Evolutionary conservation across 2,113 vertebrate species (phyloP), one percentile per base, ranked within the genome.

Genomic region (Tragelaphus buxtoni): DNA sequence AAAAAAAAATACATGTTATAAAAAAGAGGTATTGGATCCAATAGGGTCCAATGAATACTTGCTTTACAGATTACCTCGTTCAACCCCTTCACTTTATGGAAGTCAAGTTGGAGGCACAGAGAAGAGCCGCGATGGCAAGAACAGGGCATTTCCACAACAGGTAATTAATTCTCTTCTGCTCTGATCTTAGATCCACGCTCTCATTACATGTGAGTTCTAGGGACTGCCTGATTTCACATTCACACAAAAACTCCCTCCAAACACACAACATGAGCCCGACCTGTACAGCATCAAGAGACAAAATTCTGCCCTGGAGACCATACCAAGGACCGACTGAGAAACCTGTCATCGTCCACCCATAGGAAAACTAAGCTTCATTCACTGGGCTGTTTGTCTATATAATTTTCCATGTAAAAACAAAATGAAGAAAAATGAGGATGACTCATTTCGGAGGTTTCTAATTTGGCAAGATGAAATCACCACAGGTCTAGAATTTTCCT

Each of bases 381-480:
- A 56, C 88, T 53, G 47, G 60, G 28, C 39, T 89, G 74, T 79
- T 87, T 65, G 45, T 53, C 72, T 69, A 18, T 32, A 45, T 12
- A 55, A 28, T 63, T 47, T 63, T 85, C 56, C 51, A 32, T 13
- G 35, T 76, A 51, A 90, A 95, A 96, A 69, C 49, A 83, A 95
- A 84, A 28, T 47, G 91, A 92, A 95, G 56, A 65, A 77, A 95
- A 93, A 93, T 1, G 26, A 65, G 39, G 88, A 56, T 94, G 91
- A 97, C 76, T 97, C 96, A 97, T 79, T 88, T 97, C 42, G 82
- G 92, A 95, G 69, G 87, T 55, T 97, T 95, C 92, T 96, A 90
- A 94, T 94, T 97, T 95, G 90, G 93, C 39, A 96, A 93, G 69
- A 95, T 95, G 81, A 94, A 97, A 96, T 97, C 95, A 97, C 92